Conservation (phyloP, 1,140 invertebrate genomes). For the Drosophila neocordata region DNA sequence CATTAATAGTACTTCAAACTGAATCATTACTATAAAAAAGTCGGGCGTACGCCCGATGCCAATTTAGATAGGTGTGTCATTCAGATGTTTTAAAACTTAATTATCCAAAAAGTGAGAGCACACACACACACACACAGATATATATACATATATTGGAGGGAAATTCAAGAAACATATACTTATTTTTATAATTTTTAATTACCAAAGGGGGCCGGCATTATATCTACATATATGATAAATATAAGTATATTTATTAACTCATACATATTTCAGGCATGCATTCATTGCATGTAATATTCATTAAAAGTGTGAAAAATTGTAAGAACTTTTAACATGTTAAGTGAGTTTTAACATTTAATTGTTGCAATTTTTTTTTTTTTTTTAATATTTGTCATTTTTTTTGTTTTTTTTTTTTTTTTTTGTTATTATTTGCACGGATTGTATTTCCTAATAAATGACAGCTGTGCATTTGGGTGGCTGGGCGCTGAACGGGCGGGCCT, state of each 20-base stretch:
- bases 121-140: no score
- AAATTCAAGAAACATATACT: slow-evolving; percentile 34
- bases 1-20: slow-evolving; percentile 35
- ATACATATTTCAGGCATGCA: slow-evolving; percentile 22
- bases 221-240: slow-evolving; percentile 21
- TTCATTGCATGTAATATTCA: slow-evolving; percentile 45
- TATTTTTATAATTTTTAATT: slow-evolving; percentile 50
- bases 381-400: background rate
- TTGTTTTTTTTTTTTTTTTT: slow-evolving; percentile 39
- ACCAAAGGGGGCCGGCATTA: slow-evolving; percentile 29
- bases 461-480: slow-evolving; percentile 33
- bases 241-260: slow-evolving; percentile 6
- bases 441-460: slow-evolving; percentile 51
- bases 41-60: slow-evolving; percentile 22
- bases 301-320: slow-evolving; percentile 65
- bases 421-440: slow-evolving; percentile 46
- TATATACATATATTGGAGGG: no score
- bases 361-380: slow-evolving; percentile 39
- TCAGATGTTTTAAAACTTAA: slow-evolving; percentile 50
- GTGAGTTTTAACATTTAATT: slow-evolving; percentile 48
- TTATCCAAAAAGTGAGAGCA: slow-evolving; percentile 15
- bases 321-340: slow-evolving; percentile 53
- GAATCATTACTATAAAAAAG: slow-evolving; percentile 19
- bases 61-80: slow-evolving; percentile 33
- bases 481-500: slow-evolving; percentile 18